phyloP scores from a whole-genome alignment of 2,113 vertebrate genomes.

The Notothenia coriiceps region DNA sequence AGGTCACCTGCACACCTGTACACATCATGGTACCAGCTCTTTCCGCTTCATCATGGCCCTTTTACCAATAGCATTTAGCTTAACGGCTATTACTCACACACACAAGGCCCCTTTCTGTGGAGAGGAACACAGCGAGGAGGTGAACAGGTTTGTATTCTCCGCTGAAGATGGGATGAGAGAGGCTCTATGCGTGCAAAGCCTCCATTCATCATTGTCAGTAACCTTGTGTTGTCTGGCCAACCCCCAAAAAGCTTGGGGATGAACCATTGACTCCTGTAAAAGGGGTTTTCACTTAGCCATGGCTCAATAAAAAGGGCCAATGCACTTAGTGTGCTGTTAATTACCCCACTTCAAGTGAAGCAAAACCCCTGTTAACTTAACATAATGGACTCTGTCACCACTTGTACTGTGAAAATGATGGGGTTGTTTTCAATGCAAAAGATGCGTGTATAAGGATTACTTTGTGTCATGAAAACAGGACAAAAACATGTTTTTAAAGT shows the following conservation, averaged over 20 bases:
- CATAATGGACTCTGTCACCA: conserved; percentile 72
- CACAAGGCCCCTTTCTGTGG: conserved; percentile 30
- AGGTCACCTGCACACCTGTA: conserved; percentile 63
- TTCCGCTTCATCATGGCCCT: conserved; percentile 51
- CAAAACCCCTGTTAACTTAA: conserved; percentile 63
- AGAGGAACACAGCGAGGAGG: conserved; percentile 30
- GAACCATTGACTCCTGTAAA: conserved; percentile 75
- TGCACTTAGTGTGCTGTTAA: conserved; percentile 75
- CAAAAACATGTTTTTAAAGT: conserved; percentile 4
- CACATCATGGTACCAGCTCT: conserved; percentile 22
- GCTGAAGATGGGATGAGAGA: conserved; percentile 45
- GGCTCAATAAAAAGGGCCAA: conserved; percentile 68
- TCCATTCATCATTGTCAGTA: conserved; percentile 76
- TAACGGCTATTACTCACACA: conserved; percentile 28
- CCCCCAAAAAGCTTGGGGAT: conserved; percentile 57
- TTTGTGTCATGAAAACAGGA: conserved; percentile 6
- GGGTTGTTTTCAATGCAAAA: conserved; percentile 17
- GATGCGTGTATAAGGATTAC: conserved; percentile 32
- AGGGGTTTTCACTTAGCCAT: conserved; percentile 68
- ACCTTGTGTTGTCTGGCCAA: conserved; percentile 69
- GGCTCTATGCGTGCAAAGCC: conserved; percentile 65
- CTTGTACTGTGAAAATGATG: conserved; percentile 38
- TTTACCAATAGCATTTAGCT: conserved; percentile 27
- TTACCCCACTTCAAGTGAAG: conserved; percentile 68
- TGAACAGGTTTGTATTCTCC: conserved; percentile 32